These are phyloP conservation scores for Drosophila imparisetae DNA, from an alignment of 2,888 invertebrate genomes.

Conservation along the genomic window DNA sequence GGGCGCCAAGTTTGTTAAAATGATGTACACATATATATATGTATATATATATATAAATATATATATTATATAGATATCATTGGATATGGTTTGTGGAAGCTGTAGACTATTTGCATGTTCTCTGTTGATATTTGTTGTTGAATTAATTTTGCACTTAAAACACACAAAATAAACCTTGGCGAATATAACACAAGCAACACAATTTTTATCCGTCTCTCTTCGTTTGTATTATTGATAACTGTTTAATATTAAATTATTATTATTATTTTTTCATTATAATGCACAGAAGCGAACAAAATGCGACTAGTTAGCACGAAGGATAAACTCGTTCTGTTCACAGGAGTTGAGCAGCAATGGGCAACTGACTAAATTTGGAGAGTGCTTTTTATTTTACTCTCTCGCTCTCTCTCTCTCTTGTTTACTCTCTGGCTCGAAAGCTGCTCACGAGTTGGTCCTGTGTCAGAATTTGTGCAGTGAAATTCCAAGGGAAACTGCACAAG, in stretches of 20 bases:
- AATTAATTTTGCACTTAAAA: conserved; percentile 22
- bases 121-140: conserved; percentile 12
- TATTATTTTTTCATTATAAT: conserved; percentile 7
- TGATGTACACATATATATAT: not conserved
- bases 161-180: conserved; percentile 32
- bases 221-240: conserved; percentile 23
- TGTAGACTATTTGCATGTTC: conserved; percentile 12
- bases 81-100: conserved; percentile 49
- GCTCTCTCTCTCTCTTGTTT: not conserved
- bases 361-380: conserved; percentile 53
- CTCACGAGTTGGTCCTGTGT: conserved; percentile 60
- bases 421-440: conserved; percentile 45
- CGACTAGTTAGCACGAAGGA: conserved; percentile 81
- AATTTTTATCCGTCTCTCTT: conserved; percentile 7
- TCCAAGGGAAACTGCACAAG: conserved; percentile 66
- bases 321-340: conserved; percentile 80
- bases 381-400: conserved; percentile 40
- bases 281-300: conserved; percentile 64
- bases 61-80: conserved; percentile 11
- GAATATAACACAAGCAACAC: conserved; percentile 22
- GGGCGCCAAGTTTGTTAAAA: conserved; percentile 51
- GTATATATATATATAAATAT: conserved; percentile 5
- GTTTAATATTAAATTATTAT: conserved; percentile 38
- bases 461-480: conserved; percentile 70
- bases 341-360: conserved; percentile 42